Evolutionary conservation across 1,140 invertebrate species (phyloP), one percentile per base, ranked within the genome.

Genomic region (Achroia grisella): DNA sequence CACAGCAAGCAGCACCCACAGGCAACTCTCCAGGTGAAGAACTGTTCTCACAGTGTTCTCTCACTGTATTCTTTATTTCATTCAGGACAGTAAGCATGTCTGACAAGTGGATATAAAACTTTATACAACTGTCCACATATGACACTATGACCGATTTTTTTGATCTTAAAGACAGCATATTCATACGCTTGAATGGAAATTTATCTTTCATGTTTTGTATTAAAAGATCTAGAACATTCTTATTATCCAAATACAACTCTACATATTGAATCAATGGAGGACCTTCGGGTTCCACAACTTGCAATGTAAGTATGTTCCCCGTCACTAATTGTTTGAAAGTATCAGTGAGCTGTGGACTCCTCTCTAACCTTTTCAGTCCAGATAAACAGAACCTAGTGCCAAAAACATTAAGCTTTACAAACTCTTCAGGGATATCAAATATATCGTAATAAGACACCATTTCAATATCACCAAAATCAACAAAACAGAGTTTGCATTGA

Each of bases 381-480:
- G 90, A 90, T 11, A 95, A 68, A 29, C 90, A 89, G 52, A 94
- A 92, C 47, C 92, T 87, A 57, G 92, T 89, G 9, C 92, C 91
- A 86, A 93, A 91, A 4, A 92, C 90, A 83, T 89, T 89, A 0
- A 90, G 90, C 31, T 90, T 87, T 10, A 93, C 87, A 74, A 89
- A 90, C 56, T 91, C 89, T 15, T 89, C 80, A 1, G 93, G 92
- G 52, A 95, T 89, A 71, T 92, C 89, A 73, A 88, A 94, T 23
- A 95, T 89, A 52, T 92, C 88, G 45, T 89, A 88, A 28, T 90
- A 89, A 3, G 89, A 86, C 14, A 94, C 85, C 48, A 89, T 67
- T 78, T 93, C 93, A 3, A 89, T 90, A 56, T 93, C 91, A 5
- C 93, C 93, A 71, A 91, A 94, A 75, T 95, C 93, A 11, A 93